Base-by-base conservation (phyloP, 2,113 vertebrate species). In the Glaucomys volans region DNA sequence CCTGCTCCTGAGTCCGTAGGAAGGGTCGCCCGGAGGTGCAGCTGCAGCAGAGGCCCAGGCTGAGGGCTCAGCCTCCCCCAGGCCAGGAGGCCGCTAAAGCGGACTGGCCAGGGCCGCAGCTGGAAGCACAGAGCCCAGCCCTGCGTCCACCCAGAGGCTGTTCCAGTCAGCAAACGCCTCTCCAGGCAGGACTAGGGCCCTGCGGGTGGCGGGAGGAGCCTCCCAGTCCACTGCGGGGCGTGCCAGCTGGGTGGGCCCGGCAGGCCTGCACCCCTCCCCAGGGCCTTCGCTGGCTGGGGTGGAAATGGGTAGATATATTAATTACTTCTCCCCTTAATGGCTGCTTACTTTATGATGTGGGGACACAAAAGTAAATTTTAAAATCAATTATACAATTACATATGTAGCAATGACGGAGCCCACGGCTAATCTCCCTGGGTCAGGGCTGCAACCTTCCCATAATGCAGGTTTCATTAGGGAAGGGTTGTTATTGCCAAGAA, bases 331-430 rank as follows among this genome's bases (percentile, higher is more conserved):
- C 28, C 47, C 44, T 93, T 98, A 98, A 98, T 98, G 95, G 87
- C 98, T 98, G 96, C 97, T 98, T 95, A 35, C 89, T 97, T 98
- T 98, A 98, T 94, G 95, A 95, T 98, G 98, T 98, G 97, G 77
- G 96, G 96, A 97, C 98, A 98, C 97, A 98, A 98, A 98, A 99
- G 98, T 98, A 98, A 98, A 98, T 98, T 98, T 98, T 98, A 98
- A 98, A 99, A 99, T 99, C 98, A 99, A 99, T 99, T 99, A 98
- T 98, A 98, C 98, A 98, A 98, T 99, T 99, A 99, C 98, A 98
- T 97, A 98, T 99, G 99, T 99, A 98, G 98, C 91, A 98, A 98
- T 98, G 98, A 98, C 95, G 92, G 98, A 98, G 98, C 87, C 98
- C 95, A 98, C 97, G 98, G 98, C 98, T 99, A 99, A 99, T 99